Evolutionary conservation across 2,797 vertebrate species (phyloP).

Genomic region (Smutsia temminckii): DNA sequence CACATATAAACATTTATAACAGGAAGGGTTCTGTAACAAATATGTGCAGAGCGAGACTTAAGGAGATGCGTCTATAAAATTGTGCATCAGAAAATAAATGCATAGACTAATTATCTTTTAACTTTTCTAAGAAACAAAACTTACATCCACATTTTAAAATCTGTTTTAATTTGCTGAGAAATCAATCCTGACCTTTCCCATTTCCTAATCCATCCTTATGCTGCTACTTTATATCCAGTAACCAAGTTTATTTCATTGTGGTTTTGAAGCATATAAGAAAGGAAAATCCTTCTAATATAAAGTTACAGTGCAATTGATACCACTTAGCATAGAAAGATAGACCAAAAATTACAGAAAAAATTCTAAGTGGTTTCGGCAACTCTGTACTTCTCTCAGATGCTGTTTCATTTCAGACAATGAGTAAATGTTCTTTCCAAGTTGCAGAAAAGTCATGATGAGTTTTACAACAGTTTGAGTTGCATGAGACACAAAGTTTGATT

Average conservation of each 20-base stretch:
- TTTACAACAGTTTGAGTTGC: neutral
- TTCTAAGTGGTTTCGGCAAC: neutral
- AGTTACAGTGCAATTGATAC: neutral
- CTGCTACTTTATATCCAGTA: neutral
- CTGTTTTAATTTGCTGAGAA: neutral
- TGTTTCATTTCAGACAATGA: neutral
- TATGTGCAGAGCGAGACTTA: neutral
- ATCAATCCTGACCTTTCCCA: neutral
- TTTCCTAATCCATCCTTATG: neutral
- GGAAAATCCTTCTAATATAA: neutral
- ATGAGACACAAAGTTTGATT: neutral
- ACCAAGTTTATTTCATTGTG: slow-evolving; percentile 23
- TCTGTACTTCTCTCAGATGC: neutral
- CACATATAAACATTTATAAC: neutral
- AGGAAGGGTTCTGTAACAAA: neutral
- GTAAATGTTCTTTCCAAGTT: neutral
- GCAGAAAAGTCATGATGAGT: neutral
- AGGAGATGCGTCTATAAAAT: neutral
- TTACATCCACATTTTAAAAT: neutral
- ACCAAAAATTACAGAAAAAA: neutral
- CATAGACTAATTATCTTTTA: neutral
- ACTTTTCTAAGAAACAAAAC: neutral
- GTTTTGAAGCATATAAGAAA: neutral
- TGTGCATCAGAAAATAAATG: neutral
- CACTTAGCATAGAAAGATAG: neutral